Evolutionary conservation across 2,888 invertebrate genomes (phyloP).

Genomic region (Sclerodermus sp.): DNA sequence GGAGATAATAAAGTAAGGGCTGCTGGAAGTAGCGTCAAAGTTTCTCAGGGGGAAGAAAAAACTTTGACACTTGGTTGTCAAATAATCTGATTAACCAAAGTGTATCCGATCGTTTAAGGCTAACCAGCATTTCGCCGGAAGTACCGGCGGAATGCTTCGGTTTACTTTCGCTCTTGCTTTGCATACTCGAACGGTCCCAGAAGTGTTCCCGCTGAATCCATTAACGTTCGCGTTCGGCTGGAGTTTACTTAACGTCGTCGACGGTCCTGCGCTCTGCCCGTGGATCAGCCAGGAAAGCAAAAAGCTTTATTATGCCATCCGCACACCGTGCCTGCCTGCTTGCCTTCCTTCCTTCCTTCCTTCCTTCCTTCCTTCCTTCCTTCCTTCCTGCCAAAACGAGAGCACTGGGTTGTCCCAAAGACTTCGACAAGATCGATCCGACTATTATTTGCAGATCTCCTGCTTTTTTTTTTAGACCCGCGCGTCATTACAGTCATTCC

Average conservation of each 20-base stretch:
- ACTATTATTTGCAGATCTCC: too few relatives aligned
- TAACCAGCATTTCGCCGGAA: conserved; percentile 18
- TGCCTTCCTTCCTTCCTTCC: background rate
- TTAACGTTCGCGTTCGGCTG: conserved; percentile 26
- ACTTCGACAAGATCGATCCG: too few relatives aligned
- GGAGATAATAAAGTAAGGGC: too few relatives aligned
- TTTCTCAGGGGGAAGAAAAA: too few relatives aligned
- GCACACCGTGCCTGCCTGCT: background rate
- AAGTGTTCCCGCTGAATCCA: conserved; percentile 37
- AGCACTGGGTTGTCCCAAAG: background rate
- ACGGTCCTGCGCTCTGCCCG: conserved; percentile 1
- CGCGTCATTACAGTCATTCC: too few relatives aligned
- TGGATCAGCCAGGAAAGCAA: conserved; percentile 30
- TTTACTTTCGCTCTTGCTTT: conserved; percentile 30
- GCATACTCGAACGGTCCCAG: conserved; percentile 29
- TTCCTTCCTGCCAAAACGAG: background rate
- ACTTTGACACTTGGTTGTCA: conserved; percentile 8
- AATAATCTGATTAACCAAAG: conserved; percentile 38
- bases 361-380: background rate
- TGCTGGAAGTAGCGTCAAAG: too few relatives aligned
- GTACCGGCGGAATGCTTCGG: conserved; percentile 23
- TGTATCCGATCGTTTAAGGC: conserved; percentile 36
- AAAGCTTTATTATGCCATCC: conserved; percentile 21
- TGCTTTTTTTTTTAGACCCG: too few relatives aligned
- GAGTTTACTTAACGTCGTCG: conserved; percentile 31